Base-by-base conservation (phyloP, 2,797 vertebrate genomes). In the Smutsia temminckii region DNA sequence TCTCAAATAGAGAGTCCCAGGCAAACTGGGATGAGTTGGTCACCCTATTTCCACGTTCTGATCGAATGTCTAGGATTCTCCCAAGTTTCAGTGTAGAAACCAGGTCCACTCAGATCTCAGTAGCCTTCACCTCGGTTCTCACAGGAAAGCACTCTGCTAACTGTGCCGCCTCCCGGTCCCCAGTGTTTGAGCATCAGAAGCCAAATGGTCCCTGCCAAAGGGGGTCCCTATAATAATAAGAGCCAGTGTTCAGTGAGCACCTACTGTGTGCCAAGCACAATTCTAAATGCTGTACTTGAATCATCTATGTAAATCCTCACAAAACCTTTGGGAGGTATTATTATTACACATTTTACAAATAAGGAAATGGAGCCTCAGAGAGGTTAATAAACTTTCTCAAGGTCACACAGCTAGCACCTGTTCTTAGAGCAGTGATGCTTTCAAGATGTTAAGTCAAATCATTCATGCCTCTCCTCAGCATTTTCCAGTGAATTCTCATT, bases 401-500 rank as follows among this genome's bases (percentile, higher is more conserved):
- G 69, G 21, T 83, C n/a, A 51, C 53, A 85, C 37, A 91, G 74
- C 49, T 59, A 71, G 6, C 25, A 63, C 69, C 71, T 93, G 46
- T 59, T 69, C 34, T 85, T 27, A 84, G 37, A 86, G n/a, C 9
- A 49, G 20, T 59, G 49, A 72, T 59, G 32, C 42, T 89, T 89
- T 87, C 29, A 78, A 66, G 20, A 80, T 42, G 16, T 53, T 71
- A 86, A 57, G 37, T 72, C n/a, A 89, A 17, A 83, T n/a, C 69
- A 69, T 6, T 59, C 32, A 51, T 17, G 46, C 21, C 57, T 55
- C n/a, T 42, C 27, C 42, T 77, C 72, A 68, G 25, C 85, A 93
- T 85, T 89, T 89, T 59, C n/a, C 55, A 77, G 23, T 49, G 17
- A 92, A 83, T 79, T 72, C 63, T 95, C 72, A 42, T 87, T 91